Evolutionary conservation across 2,113 vertebrate genomes (phyloP).

Genomic region (Gymnorhina tibicen): DNA sequence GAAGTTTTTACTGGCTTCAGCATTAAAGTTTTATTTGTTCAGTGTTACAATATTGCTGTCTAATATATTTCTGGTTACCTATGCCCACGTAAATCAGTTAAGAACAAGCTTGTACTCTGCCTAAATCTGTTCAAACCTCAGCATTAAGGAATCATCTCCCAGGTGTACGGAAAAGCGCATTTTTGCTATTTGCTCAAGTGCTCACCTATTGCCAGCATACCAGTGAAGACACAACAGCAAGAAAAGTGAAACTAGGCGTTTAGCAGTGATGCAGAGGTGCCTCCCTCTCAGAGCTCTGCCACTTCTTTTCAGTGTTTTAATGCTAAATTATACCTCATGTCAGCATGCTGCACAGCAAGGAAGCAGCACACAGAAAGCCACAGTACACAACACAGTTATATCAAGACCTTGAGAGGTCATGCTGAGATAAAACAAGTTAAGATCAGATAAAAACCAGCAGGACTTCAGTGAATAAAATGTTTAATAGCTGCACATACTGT

Average conservation of each 20-base stretch:
- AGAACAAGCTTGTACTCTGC: background rate
- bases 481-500: background rate
- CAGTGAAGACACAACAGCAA: background rate
- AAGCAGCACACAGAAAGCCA: background rate
- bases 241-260: background rate
- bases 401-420: background rate
- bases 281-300: background rate
- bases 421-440: background rate
- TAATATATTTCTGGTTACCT: background rate
- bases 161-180: background rate
- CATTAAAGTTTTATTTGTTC: background rate
- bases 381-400: background rate
- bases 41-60: background rate
- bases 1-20: background rate
- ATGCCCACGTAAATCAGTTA: background rate
- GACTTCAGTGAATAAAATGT: background rate
- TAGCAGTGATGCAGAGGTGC: background rate
- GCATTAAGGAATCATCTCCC: background rate
- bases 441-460: background rate
- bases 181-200: background rate
- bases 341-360: background rate
- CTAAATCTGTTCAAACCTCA: background rate
- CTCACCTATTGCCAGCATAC: background rate
- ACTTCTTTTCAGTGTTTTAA: background rate
- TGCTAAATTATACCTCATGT: background rate